Conservation (phyloP, 2,888 invertebrate genomes). For the Spisula solida region DNA sequence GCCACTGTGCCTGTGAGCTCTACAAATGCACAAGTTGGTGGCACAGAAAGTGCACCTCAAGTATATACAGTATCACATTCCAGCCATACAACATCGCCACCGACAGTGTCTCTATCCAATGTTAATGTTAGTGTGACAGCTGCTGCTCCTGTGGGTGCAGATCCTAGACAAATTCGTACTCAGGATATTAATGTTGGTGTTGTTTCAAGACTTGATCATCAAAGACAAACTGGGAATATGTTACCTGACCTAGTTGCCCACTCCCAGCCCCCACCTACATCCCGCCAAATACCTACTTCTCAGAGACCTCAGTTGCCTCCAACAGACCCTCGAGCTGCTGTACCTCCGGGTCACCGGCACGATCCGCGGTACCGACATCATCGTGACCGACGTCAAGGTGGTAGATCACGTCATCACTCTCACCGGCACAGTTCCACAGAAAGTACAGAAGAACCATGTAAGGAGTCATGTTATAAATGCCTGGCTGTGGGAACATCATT, state of each 20-base stretch:
- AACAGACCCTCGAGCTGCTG: constrained; percentile 52
- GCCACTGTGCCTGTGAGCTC: constrained; percentile 34
- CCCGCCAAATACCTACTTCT: constrained; percentile 52
- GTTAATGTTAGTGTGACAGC: constrained; percentile 63
- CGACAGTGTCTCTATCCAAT: constrained; percentile 64
- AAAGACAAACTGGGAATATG: constrained; percentile 67
- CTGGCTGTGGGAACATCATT: constrained; percentile 84
- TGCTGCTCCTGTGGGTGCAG: constrained; percentile 13
- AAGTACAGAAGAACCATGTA: constrained; percentile 75
- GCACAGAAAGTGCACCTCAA: constrained; percentile 20
- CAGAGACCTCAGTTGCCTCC: constrained; percentile 56
- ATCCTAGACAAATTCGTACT: constrained; percentile 71
- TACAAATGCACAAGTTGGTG: constrained; percentile 16
- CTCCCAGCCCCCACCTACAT: constrained; percentile 77
- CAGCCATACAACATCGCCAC: constrained; percentile 30
- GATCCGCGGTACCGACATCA: constrained; percentile 73
- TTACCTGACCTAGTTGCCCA: constrained; percentile 83
- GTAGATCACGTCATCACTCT: constrained; percentile 72
- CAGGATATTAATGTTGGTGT: constrained; percentile 75
- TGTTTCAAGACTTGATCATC: constrained; percentile 63
- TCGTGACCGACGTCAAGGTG: constrained; percentile 58
- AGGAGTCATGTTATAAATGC: constrained; percentile 84
- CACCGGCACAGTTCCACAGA: constrained; percentile 66
- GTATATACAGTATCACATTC: constrained; percentile 36
- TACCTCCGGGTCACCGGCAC: constrained; percentile 55